These are phyloP conservation scores for Trinorchestia longiramus DNA, from an alignment of 1,140 invertebrate species.

Conservation along the genomic window DNA sequence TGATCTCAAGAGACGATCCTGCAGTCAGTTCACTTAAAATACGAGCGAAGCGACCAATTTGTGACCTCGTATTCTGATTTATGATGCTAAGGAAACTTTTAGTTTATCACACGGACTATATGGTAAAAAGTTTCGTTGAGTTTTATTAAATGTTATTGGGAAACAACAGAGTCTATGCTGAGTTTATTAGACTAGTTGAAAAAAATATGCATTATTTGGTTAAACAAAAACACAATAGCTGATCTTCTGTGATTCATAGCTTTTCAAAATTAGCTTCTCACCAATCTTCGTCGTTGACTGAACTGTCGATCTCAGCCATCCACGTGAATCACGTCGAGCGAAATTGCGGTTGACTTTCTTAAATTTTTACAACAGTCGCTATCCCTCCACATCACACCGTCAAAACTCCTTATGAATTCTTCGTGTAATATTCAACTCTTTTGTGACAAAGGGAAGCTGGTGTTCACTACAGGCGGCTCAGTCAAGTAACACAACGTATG, in stretches of 20 bases:
- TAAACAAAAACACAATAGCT: too few relatives aligned
- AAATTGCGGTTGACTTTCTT: not conserved
- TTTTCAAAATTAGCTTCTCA: not conserved
- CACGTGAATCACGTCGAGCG: not conserved
- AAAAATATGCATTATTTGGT: too few relatives aligned
- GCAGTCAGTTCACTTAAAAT: not conserved
- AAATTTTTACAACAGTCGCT: not conserved
- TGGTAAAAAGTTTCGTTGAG: too few relatives aligned
- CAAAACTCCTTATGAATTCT: not conserved
- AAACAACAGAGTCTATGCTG: too few relatives aligned
- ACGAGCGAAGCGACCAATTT: not conserved
- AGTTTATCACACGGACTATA: not conserved
- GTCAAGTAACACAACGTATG: not conserved
- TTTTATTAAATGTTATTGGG: too few relatives aligned
- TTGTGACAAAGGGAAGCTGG: not conserved
- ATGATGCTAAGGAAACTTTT: not conserved
- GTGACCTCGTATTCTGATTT: conserved; percentile 40
- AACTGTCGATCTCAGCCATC: too few relatives aligned
- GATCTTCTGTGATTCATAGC: too few relatives aligned
- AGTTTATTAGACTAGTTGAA: too few relatives aligned
- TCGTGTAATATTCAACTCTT: not conserved
- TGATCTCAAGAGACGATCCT: too few relatives aligned
- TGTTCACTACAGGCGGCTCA: not conserved
- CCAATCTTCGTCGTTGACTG: too few relatives aligned
- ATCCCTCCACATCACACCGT: not conserved